Evolutionary conservation across 2,113 vertebrate genomes (phyloP), one percentile per base, ranked within the genome.

Genomic region (Eleginops maclovinus): DNA sequence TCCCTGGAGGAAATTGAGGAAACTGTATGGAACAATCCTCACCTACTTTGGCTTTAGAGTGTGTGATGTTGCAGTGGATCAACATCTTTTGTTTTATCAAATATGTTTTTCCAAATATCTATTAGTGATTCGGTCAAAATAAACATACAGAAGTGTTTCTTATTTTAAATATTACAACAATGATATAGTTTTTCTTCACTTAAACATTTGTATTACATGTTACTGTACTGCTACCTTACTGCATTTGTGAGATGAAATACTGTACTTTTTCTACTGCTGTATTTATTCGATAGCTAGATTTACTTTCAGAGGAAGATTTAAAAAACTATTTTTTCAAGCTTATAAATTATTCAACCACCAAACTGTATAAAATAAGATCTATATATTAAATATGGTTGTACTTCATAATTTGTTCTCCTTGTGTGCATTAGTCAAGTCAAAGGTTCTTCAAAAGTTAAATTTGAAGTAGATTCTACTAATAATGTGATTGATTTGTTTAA

Each of bases 1-100:
- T 75, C 72, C 66, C 71, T 1, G 4, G 12, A 40, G 77, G 56
- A 55, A 43, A 80, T 0, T 10, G 13, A 70, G 51, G 80, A 83
- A 81, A 75, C 68, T 54, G 40, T 26, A 68, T 21, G 51, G 22
- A 74, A 60, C 31, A 24, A 44, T 44, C 17, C 10, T 64, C 8
- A 50, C 6, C n/a, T n/a, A 43, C 51, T 36, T 13, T 4, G 13
- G 19, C 11, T 26, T 13, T 9, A 9, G n/a, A 26, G 7, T 26
- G 2, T 2, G 10, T 19, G n/a, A n/a, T n/a, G n/a, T n/a, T n/a
- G n/a, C n/a, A n/a, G n/a, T n/a, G n/a, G n/a, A n/a, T n/a, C n/a
- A 49, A 17, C 46, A 19, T 11, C 6, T n/a, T 19, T 13, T 22
- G 50, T 53, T 44, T 44, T 44, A 36, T 36, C 31, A 8, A 36